Base-by-base conservation (phyloP, 2,113 vertebrate species). In the Leptocoma aspasia region DNA sequence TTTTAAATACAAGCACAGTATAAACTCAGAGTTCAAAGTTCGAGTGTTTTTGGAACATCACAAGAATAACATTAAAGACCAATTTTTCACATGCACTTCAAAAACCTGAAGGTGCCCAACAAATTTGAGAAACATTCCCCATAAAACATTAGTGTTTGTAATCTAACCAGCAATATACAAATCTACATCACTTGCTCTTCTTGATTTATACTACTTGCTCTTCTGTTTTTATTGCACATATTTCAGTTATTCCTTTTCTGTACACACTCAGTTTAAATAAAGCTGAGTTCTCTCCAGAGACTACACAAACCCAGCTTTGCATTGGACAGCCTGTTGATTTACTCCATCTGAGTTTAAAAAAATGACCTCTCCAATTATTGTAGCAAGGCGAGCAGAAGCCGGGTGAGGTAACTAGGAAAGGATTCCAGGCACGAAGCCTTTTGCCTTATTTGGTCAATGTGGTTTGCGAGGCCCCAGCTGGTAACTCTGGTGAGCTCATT, bases 361-460 rank as follows among this genome's bases (percentile, higher is more conserved):
- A 92, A 71, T 96, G 98, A 98, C 98, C 98, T 97, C 96, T 97
- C 70, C 96, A 97, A 95, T 98, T 98, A 97, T 86, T 95, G 94
- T 50, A 95, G 97, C 97, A 97, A 97, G 80, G 63, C 97, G 89
- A 97, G 97, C 95, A 98, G 96, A 97, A 97, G 97, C 95, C 24
- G 97, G 95, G 96, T 98, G 98, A 98, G 97, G 97, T 97, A 98
- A 98, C 96, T 96, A 97, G 95, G 97, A 95, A 98, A 98, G 94
- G 98, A 98, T 98, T 98, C 96, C 95, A 97, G 80, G 97, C 97
- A 97, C 23, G 96, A 94, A 97, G 94, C 86, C 83, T 94, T 95
- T 98, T 97, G 80, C 99, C 98, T 99, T 99, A 98, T 99, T 98
- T 98, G 99, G 99, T 97, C 95, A 98, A 97, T 92, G 97, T 95